A percentile compares a stretch with the other conserved stretches of the same genome.
These are phyloP conservation scores for Cephonodes hylas DNA, from an alignment of 2,888 invertebrate species.

Conservation along the genomic window DNA sequence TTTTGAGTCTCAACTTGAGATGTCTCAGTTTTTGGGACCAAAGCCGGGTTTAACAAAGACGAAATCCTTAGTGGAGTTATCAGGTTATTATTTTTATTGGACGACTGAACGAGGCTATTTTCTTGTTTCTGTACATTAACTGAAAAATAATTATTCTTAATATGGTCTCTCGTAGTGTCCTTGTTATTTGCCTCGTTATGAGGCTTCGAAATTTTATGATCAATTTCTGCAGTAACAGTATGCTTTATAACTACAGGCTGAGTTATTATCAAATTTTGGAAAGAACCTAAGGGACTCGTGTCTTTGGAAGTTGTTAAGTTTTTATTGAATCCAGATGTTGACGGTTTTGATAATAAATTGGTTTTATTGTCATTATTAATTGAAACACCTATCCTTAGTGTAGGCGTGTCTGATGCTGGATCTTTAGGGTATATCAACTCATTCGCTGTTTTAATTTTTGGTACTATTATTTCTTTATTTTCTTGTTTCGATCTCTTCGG, in stretches of 20 bases:
- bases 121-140: slow-evolving; percentile 14
- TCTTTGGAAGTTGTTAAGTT: background rate
- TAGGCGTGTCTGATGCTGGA: slow-evolving; percentile 53
- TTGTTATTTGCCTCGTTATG: background rate
- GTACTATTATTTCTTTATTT: slow-evolving; percentile 18
- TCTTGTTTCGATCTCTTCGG: slow-evolving; percentile 80
- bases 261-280: background rate
- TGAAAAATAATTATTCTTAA: background rate
- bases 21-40: slow-evolving; percentile 35
- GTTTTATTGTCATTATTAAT: background rate
- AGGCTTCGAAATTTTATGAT: background rate
- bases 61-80: slow-evolving; percentile 66
- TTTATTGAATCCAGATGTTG: background rate
- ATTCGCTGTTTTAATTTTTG: slow-evolving; percentile 17
- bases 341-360: background rate
- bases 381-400: slow-evolving; percentile 58
- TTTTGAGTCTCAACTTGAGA: background rate
- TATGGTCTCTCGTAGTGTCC: background rate
- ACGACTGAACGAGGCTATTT: slow-evolving; percentile 14
- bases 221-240: slow-evolving; percentile 14
- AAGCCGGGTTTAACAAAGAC: slow-evolving; percentile 58
- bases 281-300: background rate
- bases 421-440: slow-evolving; percentile 21
- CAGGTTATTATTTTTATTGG: slow-evolving; percentile 28
- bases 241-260: slow-evolving; percentile 14